Percentiles rank a stretch among this genome's conserved stretches.
phyloP scores from a whole-genome alignment of 2,797 vertebrate genomes.

The Xiphophorus birchmanni region DNA sequence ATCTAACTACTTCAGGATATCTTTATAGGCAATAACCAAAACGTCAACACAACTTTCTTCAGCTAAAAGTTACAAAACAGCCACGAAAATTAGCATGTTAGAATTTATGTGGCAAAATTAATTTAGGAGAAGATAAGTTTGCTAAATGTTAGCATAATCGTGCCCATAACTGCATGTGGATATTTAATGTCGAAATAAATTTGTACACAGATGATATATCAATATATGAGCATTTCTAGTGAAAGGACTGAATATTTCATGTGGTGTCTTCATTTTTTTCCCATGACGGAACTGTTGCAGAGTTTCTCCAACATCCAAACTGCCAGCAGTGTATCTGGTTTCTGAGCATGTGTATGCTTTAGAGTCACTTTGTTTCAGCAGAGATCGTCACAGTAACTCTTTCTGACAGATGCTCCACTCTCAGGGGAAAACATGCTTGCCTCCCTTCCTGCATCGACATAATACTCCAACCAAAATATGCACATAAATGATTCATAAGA shows the following conservation, averaged over 20 bases:
- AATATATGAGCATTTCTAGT: neutral
- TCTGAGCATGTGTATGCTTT: neutral
- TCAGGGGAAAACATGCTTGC: slow-evolving; percentile 27
- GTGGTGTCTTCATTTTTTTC: neutral
- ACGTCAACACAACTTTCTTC: neutral
- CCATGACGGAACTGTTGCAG: neutral
- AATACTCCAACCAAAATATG: slow-evolving; percentile 44
- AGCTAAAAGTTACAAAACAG: neutral
- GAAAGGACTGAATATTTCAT: neutral
- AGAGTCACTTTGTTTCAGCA: slow-evolving; percentile 28
- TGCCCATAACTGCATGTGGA: neutral
- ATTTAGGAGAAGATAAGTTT: neutral
- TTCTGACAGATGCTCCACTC: slow-evolving; percentile 30
- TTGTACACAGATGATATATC: neutral
- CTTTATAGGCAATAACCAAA: neutral
- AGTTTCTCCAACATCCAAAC: neutral
- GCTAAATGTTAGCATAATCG: neutral
- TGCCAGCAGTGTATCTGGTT: slow-evolving; percentile 4
- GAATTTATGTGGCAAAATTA: neutral
- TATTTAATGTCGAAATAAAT: neutral
- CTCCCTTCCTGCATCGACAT: slow-evolving; percentile 21
- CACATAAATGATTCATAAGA: slow-evolving; percentile 55
- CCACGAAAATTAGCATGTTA: neutral
- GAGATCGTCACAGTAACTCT: slow-evolving; percentile 21
- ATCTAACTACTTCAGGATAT: too few species aligned